Evolutionary conservation across 2,113 vertebrate genomes (phyloP).

Genomic region (Amia ocellicauda): DNA sequence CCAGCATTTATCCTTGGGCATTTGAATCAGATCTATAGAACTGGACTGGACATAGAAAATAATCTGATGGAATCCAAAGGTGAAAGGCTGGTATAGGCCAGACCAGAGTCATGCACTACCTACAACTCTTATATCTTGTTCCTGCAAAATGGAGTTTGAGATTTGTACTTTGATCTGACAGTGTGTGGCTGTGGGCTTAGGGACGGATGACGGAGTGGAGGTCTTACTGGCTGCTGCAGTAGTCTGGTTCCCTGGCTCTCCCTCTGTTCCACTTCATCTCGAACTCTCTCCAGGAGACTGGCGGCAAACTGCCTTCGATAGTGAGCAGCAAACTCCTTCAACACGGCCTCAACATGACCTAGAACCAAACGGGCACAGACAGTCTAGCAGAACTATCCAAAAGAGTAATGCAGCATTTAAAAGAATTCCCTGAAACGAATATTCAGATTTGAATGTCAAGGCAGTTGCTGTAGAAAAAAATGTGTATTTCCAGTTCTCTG

Average conservation of each 20-base stretch:
- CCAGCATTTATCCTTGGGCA: too few relatives aligned
- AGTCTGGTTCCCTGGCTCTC: slow-evolving; percentile 26
- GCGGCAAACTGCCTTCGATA: slow-evolving; percentile 39
- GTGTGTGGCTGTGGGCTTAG: too few relatives aligned
- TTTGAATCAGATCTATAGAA: too few relatives aligned
- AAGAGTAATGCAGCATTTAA: neutral
- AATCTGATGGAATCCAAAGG: too few relatives aligned
- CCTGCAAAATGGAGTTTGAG: neutral
- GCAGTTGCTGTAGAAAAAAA: too few relatives aligned
- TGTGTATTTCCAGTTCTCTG: too few relatives aligned
- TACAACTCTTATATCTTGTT: neutral
- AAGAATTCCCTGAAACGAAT: neutral
- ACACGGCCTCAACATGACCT: slow-evolving; percentile 31
- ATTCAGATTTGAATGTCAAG: too few relatives aligned
- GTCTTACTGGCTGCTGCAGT: slow-evolving; percentile 19
- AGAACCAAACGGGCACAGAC: neutral
- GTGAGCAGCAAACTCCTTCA: slow-evolving; percentile 38
- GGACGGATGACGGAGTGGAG: too few relatives aligned
- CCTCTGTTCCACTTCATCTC: slow-evolving; percentile 27
- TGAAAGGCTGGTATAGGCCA: too few relatives aligned
- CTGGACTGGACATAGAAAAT: too few relatives aligned
- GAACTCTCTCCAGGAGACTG: slow-evolving; percentile 21
- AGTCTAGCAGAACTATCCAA: too few relatives aligned
- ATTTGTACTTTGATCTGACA: neutral
- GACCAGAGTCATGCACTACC: too few relatives aligned